Evolutionary conservation across 2,113 vertebrate species (phyloP).

Genomic region (Chunga burmeisteri): DNA sequence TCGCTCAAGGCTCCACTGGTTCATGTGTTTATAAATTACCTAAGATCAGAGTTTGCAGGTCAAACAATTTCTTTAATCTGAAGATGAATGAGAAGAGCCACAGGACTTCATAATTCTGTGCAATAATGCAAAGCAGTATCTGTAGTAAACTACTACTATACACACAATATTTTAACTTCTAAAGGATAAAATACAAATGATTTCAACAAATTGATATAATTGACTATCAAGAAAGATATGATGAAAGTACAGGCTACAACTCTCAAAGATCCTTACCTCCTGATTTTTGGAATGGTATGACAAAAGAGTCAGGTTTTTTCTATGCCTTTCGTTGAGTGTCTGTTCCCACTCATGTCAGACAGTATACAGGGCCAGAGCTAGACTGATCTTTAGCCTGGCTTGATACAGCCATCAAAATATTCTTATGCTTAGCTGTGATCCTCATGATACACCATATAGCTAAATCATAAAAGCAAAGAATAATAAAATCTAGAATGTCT

Average conservation of each 20-base stretch:
- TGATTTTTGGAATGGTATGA: neutral
- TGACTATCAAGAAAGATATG: neutral
- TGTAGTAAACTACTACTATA: neutral
- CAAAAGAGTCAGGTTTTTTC: rapidly evolving
- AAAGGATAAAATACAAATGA: neutral
- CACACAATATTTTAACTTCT: neutral
- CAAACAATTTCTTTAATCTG: neutral
- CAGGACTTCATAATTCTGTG: neutral
- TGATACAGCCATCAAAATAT: neutral
- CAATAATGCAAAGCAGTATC: neutral
- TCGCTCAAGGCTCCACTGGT: neutral
- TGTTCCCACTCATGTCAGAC: neutral
- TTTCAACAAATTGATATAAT: neutral
- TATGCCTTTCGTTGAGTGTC: neutral
- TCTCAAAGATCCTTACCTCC: neutral
- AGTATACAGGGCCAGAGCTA: neutral
- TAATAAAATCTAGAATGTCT: neutral
- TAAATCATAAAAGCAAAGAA: neutral
- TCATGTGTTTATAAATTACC: neutral
- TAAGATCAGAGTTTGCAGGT: neutral
- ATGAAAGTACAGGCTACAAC: neutral
- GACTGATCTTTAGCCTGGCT: neutral
- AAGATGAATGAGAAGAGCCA: neutral
- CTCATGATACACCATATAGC: neutral
- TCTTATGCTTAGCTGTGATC: neutral